Conservation (phyloP, 2,888 invertebrate species). For the Lepidocyrtinus sp. region DNA sequence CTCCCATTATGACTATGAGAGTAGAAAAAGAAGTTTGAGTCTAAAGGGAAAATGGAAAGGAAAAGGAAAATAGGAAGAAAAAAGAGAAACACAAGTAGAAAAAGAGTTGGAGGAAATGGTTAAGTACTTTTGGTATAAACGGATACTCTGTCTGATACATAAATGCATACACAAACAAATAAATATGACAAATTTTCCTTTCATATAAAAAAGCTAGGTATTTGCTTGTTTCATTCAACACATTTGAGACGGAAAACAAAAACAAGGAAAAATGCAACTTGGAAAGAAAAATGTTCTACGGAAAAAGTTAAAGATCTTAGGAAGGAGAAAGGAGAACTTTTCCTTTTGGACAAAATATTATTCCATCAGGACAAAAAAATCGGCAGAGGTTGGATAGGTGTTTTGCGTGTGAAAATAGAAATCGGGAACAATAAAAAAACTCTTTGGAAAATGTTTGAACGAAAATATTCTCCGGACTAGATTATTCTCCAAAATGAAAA, state of each 20-base stretch:
- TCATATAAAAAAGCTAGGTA: background rate
- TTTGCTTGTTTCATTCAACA: background rate
- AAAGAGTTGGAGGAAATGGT: constrained; percentile 44
- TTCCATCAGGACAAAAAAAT: constrained; percentile 24
- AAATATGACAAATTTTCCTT: constrained; percentile 18
- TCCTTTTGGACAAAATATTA: constrained; percentile 1
- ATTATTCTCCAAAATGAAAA: background rate
- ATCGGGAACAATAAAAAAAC: constrained; percentile 56
- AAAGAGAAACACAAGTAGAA: no score
- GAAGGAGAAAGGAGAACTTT: no score
- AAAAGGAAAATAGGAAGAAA: background rate
- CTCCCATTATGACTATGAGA: constrained; percentile 49
- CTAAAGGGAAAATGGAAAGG: constrained; percentile 8
- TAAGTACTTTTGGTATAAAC: constrained; percentile 50
- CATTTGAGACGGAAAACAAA: constrained; percentile 35
- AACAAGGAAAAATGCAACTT: constrained; percentile 43
- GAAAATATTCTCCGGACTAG: no score
- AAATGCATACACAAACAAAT: constrained; percentile 10
- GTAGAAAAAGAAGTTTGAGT: constrained; percentile 24
- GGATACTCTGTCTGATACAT: constrained; percentile 44
- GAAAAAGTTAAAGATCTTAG: constrained; percentile 35
- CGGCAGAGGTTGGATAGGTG: constrained; percentile 65
- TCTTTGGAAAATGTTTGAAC: no score
- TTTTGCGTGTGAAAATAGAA: constrained; percentile 68
- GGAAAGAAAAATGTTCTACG: constrained; percentile 31